phyloP scores from a whole-genome alignment of 1,140 invertebrate species.

The Aphelinus atriplicis region DNA sequence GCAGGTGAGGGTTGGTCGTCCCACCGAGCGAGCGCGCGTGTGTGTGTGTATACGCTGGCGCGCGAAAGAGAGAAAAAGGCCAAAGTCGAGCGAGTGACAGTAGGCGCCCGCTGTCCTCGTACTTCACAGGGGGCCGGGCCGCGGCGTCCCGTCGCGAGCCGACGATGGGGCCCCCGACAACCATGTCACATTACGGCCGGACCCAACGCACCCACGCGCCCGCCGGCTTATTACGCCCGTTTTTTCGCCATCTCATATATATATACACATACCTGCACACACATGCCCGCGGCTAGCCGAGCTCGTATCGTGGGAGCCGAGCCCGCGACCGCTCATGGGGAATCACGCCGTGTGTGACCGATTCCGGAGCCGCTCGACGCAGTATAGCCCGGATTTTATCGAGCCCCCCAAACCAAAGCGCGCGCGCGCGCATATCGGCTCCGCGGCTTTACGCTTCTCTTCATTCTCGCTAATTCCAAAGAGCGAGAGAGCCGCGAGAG shows the following conservation, averaged over 20 bases:
- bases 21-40: no score
- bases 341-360: slow-evolving; percentile 53
- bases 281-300: background rate
- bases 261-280: no score
- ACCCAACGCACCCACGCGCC: slow-evolving; percentile 49
- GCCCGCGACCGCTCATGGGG: slow-evolving; percentile 43
- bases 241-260: slow-evolving; percentile 16
- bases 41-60: no score
- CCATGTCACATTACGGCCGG: slow-evolving; percentile 61
- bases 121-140: slow-evolving; percentile 56
- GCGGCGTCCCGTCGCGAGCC: slow-evolving; percentile 55
- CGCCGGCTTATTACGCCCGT: slow-evolving; percentile 47
- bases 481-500: slow-evolving; percentile 36
- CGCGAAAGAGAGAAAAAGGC: no score
- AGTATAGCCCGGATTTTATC: slow-evolving; percentile 64
- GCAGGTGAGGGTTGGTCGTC: no score
- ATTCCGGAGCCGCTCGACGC: slow-evolving; percentile 64
- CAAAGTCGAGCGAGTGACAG: no score
- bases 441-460: slow-evolving; percentile 63
- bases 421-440: slow-evolving; percentile 44
- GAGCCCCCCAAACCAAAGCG: slow-evolving; percentile 42
- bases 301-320: background rate
- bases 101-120: slow-evolving; percentile 44
- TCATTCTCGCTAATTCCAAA: slow-evolving; percentile 57
- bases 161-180: slow-evolving; percentile 56